Percentiles rank a stretch among this genome's conserved stretches.
Evolutionary conservation across 2,888 invertebrate genomes (phyloP).

Genomic region (Mesochorus sp.): DNA sequence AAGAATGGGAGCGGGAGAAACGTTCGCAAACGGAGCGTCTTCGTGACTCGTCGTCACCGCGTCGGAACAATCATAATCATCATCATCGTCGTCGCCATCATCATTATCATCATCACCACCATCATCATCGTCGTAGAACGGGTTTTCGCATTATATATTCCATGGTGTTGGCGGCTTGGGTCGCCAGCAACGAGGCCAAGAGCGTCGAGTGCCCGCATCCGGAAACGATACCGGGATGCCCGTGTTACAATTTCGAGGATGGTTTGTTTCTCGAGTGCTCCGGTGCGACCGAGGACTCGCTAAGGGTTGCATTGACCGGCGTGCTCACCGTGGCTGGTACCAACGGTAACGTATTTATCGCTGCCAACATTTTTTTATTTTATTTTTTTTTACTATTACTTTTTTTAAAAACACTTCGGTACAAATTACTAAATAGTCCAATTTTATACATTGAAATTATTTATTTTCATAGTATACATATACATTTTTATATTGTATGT

Average conservation of each 20-base stretch:
- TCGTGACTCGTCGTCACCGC: slow-evolving; percentile 48
- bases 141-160: slow-evolving; percentile 71
- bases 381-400: neutral
- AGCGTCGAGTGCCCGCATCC: slow-evolving; percentile 87
- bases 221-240: slow-evolving; percentile 91
- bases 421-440: no score
- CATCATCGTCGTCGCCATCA: slow-evolving; percentile 23
- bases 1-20: slow-evolving; percentile 56
- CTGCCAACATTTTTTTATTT: neutral
- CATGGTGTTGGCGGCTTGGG: slow-evolving; percentile 74
- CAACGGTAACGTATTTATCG: no score
- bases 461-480: neutral
- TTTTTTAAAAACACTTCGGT: no score
- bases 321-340: slow-evolving; percentile 85
- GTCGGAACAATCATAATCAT: slow-evolving; percentile 36
- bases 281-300: slow-evolving; percentile 89
- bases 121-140: slow-evolving; percentile 63
- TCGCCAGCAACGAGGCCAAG: slow-evolving; percentile 75
- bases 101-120: slow-evolving; percentile 53
- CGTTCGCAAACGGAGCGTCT: slow-evolving; percentile 50
- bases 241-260: slow-evolving; percentile 96
- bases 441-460: neutral
- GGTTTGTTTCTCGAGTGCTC: slow-evolving; percentile 95
- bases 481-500: neutral
- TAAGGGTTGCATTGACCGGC: slow-evolving; percentile 87